phyloP scores from a whole-genome alignment of 2,113 vertebrate species.

The Cettia cetti region DNA sequence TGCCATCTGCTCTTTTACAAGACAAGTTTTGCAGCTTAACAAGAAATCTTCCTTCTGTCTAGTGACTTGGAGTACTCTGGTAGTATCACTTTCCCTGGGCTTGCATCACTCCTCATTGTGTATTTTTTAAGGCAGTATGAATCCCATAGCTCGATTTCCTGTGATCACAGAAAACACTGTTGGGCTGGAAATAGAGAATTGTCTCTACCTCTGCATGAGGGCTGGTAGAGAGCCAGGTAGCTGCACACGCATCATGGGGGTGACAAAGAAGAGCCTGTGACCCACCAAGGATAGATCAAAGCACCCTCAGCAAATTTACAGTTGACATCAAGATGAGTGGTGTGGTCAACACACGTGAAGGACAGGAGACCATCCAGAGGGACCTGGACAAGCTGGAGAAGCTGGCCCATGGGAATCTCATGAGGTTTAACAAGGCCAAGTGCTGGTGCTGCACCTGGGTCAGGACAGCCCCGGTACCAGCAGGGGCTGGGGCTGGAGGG shows the following conservation, averaged over 20 bases:
- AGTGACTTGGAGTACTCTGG: background rate
- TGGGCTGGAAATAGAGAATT: background rate
- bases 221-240: background rate
- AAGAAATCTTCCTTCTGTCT: background rate
- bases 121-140: background rate
- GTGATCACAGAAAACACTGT: background rate
- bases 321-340: background rate
- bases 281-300: fast-evolving
- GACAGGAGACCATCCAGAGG: background rate
- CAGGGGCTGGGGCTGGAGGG: background rate
- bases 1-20: background rate
- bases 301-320: background rate
- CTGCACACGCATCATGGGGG: fast-evolving
- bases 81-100: background rate
- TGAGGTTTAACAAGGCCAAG: background rate
- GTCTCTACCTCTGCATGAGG: background rate
- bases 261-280: background rate
- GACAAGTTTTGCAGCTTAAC: background rate
- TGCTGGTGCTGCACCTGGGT: background rate
- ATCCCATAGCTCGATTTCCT: background rate
- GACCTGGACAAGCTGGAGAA: fast-evolving
- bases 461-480: fast-evolving
- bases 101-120: background rate
- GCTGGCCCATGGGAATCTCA: background rate
- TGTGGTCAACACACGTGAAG: fast-evolving